Conservation (phyloP, 2,888 invertebrate genomes). For the Leptinotarsa peninsularis region DNA sequence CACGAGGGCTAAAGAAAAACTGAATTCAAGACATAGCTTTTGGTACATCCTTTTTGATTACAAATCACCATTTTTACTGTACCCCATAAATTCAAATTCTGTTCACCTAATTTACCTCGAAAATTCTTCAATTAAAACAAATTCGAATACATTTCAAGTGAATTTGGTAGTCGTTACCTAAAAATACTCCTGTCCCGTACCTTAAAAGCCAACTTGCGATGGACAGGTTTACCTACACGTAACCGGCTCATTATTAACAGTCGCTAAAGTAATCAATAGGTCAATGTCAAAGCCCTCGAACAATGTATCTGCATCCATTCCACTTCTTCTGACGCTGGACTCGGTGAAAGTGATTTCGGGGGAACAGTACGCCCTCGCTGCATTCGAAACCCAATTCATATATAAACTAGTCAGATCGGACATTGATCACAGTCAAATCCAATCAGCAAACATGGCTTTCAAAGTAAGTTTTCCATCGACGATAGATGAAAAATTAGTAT, state of each 20-base stretch:
- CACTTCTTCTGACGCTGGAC: background rate
- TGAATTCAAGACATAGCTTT: too few relatives aligned
- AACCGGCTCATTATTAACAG: background rate
- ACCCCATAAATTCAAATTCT: too few relatives aligned
- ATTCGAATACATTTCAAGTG: too few relatives aligned
- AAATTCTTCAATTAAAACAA: too few relatives aligned
- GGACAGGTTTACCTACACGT: too few relatives aligned
- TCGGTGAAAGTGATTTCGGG: constrained; percentile 10
- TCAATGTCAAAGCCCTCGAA: constrained; percentile 8
- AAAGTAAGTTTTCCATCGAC: constrained; percentile 49
- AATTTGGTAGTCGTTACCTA: too few relatives aligned
- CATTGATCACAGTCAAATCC: constrained; percentile 15
- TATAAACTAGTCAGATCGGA: constrained; percentile 18
- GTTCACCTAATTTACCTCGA: too few relatives aligned
- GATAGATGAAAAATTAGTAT: background rate
- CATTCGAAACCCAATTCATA: background rate
- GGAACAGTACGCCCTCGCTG: background rate
- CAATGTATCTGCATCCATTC: background rate
- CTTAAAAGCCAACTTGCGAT: background rate
- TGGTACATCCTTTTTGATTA: too few relatives aligned
- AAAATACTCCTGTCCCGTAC: too few relatives aligned
- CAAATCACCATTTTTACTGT: too few relatives aligned
- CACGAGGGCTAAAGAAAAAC: too few relatives aligned
- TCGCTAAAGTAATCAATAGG: background rate
- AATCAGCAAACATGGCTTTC: constrained; percentile 51